These are phyloP conservation scores for Taenaris catops DNA, from an alignment of 2,888 invertebrate genomes.

Conservation along the genomic window DNA sequence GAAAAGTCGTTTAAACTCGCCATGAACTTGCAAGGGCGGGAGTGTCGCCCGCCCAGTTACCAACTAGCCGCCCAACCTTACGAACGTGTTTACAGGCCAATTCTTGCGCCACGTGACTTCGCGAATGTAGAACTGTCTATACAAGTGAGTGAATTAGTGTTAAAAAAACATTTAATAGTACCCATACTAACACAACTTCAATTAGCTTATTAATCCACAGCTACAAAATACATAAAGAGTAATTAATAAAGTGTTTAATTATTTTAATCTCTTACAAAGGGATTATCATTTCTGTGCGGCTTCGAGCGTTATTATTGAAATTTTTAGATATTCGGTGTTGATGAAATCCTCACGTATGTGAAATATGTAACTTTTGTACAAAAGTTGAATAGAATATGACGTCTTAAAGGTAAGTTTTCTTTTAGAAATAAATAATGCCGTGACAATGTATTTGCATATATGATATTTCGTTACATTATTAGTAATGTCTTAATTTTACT, in stretches of 20 bases:
- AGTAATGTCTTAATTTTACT: too few relatives aligned
- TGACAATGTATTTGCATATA: too few relatives aligned
- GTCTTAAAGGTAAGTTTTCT: too few relatives aligned
- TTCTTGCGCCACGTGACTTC: conserved; percentile 12
- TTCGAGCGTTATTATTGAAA: neutral
- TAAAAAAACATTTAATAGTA: neutral
- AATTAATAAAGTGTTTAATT: conserved; percentile 3
- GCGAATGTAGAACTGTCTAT: conserved; percentile 11
- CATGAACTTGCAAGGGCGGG: conserved; percentile 67
- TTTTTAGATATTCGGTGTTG: neutral
- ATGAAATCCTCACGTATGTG: neutral
- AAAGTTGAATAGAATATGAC: too few relatives aligned
- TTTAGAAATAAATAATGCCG: too few relatives aligned
- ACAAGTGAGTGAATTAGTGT: conserved; percentile 16
- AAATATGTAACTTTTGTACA: too few relatives aligned
- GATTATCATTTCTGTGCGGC: neutral
- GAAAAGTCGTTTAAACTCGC: conserved; percentile 37
- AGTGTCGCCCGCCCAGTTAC: conserved; percentile 66
- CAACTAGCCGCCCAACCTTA: conserved; percentile 53
- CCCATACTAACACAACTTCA: neutral
- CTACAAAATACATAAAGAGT: conserved; percentile 1
- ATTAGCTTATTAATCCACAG: conserved; percentile 1
- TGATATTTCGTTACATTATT: too few relatives aligned
- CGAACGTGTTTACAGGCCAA: conserved; percentile 36
- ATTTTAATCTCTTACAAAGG: neutral